Evolutionary conservation across 2,888 invertebrate genomes (phyloP).

Genomic region (Galerucella pusilla): DNA sequence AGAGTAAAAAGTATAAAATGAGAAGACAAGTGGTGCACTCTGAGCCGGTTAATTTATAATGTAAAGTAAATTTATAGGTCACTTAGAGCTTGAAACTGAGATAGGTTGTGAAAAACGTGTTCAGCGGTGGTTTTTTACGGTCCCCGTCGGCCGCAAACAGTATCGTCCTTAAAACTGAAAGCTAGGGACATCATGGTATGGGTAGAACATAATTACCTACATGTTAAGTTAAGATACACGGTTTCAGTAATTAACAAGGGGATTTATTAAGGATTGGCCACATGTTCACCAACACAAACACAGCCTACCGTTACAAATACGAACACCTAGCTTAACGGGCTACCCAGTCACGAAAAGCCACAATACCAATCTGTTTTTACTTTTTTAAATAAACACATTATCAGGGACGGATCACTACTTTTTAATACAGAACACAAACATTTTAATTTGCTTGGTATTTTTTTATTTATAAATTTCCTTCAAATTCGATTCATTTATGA

Average conservation of each 20-base stretch:
- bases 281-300: slow-evolving; percentile 57
- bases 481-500: too few species aligned
- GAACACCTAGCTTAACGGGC: slow-evolving; percentile 58
- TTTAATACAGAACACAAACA: too few species aligned
- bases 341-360: slow-evolving; percentile 58
- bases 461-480: too few species aligned
- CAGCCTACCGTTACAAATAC: slow-evolving; percentile 60
- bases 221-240: slow-evolving; percentile 57
- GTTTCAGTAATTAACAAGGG: slow-evolving; percentile 61
- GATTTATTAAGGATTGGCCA: slow-evolving; percentile 61
- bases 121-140: slow-evolving; percentile 48
- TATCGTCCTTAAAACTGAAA: slow-evolving; percentile 51
- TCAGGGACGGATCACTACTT: slow-evolving; percentile 14
- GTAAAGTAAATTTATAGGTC: slow-evolving; percentile 59
- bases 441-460: too few species aligned
- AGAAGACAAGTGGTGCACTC: slow-evolving; percentile 49
- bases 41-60: slow-evolving; percentile 57
- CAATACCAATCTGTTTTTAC: slow-evolving; percentile 54
- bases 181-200: slow-evolving; percentile 48
- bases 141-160: slow-evolving; percentile 45
- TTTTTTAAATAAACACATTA: slow-evolving; percentile 50
- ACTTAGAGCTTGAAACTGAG: slow-evolving; percentile 56
- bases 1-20: slow-evolving; percentile 46
- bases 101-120: slow-evolving; percentile 59
- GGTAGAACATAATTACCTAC: slow-evolving; percentile 57